These are phyloP conservation scores for Nycticryphes semicollaris DNA, from an alignment of 2,113 vertebrate genomes.

Conservation along the genomic window DNA sequence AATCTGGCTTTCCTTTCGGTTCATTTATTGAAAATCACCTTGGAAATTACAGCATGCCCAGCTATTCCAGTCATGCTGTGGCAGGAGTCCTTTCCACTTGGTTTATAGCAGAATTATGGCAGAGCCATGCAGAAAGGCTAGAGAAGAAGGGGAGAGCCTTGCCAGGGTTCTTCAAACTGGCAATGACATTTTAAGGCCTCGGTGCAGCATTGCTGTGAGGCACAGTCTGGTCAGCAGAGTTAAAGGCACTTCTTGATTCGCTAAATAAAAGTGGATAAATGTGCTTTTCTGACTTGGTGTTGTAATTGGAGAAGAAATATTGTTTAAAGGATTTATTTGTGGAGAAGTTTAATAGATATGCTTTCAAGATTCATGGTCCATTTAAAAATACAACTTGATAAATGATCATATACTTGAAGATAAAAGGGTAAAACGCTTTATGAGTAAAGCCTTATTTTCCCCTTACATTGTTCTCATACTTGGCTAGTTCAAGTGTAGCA, in stretches of 20 bases:
- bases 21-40: not conserved
- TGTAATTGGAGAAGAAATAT: not conserved
- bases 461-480: not conserved
- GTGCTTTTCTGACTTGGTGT: not conserved
- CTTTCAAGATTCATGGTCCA: not conserved
- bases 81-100: accelerated
- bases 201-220: not conserved
- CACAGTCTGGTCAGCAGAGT: not conserved
- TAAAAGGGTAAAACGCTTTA: not conserved
- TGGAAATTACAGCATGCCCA: not conserved
- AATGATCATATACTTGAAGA: not conserved
- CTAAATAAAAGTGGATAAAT: not conserved
- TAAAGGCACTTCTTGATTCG: not conserved
- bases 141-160: not conserved
- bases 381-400: not conserved
- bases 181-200: not conserved
- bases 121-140: not conserved
- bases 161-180: not conserved
- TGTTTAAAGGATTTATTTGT: not conserved
- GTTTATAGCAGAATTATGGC: not conserved
- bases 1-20: not conserved
- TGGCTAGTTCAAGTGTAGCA: not conserved
- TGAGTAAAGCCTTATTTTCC: not conserved
- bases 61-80: not conserved
- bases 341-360: not conserved